phyloP scores from a whole-genome alignment of 2,797 vertebrate species.

The Anguilla pacifica region DNA sequence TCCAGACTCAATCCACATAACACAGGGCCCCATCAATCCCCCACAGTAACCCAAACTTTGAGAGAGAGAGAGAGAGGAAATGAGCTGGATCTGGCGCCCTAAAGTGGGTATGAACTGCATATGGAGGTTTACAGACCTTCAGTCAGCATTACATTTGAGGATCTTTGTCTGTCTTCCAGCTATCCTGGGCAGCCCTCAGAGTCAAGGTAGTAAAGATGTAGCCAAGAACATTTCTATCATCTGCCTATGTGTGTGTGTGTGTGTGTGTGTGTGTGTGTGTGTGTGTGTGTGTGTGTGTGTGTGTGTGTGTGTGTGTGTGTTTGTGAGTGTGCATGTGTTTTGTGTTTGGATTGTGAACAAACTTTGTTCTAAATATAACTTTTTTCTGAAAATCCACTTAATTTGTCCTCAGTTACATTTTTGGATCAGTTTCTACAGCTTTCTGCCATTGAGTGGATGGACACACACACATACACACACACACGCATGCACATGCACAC shows the following conservation, averaged over 20 bases:
- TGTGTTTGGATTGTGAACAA: neutral
- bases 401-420: constrained; percentile 3
- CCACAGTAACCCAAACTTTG: too few species aligned
- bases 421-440: neutral
- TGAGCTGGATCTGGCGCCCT: neutral
- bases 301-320: too few species aligned
- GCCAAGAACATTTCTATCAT: neutral
- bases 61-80: neutral
- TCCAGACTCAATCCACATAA: too few species aligned
- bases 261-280: too few species aligned
- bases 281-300: too few species aligned
- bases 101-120: neutral
- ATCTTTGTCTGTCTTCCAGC: neutral
- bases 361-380: neutral
- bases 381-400: neutral
- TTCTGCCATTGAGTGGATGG: neutral
- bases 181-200: neutral
- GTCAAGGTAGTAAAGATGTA: neutral
- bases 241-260: too few species aligned
- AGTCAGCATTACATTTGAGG: neutral
- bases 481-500: neutral
- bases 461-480: neutral
- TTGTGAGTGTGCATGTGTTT: neutral
- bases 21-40: too few species aligned
- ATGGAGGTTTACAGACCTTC: neutral